A percentile compares a stretch with the other conserved stretches of the same genome.
Evolutionary conservation across 1,140 invertebrate species (phyloP).

Genomic region (Caenorhabditis brenneri): DNA sequence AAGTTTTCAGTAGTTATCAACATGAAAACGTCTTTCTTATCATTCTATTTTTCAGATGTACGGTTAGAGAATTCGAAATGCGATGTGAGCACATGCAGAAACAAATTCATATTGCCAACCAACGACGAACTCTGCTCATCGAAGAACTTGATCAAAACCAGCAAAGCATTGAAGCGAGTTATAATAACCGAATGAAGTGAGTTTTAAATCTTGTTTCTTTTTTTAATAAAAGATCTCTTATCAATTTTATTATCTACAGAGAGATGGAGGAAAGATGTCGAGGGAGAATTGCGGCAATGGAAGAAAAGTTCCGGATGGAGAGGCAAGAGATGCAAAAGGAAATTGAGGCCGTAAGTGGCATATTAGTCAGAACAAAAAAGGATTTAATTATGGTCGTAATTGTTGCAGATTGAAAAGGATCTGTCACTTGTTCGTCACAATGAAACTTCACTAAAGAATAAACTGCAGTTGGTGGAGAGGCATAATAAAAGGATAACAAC

Average conservation of each 20-base stretch:
- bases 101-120: conserved; percentile 52
- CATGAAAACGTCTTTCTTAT: neutral
- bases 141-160: conserved; percentile 54
- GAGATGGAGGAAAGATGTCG: conserved; percentile 49
- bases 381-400: neutral
- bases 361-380: neutral
- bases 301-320: conserved; percentile 50
- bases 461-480: conserved; percentile 44
- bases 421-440: conserved; percentile 43
- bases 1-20: too few species aligned
- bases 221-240: neutral
- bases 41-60: conserved; percentile 34
- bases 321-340: conserved; percentile 50
- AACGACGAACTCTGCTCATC: conserved; percentile 48
- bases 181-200: conserved; percentile 48
- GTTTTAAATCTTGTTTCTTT: neutral
- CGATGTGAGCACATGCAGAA: conserved; percentile 46
- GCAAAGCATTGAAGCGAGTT: conserved; percentile 51
- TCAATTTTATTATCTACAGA: conserved; percentile 39
- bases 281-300: conserved; percentile 46
- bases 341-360: conserved; percentile 42
- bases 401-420: conserved; percentile 50
- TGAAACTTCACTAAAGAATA: conserved; percentile 44
- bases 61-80: conserved; percentile 43
- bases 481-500: conserved; percentile 43